Base-by-base conservation (phyloP, 2,113 vertebrate species). In the Drymodes brunneopygia region DNA sequence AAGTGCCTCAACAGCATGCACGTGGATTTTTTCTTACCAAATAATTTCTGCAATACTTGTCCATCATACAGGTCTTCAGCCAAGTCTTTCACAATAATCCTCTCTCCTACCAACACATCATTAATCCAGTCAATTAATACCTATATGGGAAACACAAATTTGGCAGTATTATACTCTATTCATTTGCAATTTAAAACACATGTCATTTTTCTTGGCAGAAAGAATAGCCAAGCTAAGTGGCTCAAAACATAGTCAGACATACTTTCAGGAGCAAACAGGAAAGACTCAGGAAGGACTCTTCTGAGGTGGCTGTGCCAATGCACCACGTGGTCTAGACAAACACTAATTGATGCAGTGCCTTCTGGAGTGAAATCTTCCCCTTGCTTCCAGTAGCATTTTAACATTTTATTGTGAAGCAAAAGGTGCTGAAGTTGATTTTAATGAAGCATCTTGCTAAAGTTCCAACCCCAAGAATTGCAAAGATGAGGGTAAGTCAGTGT, bases 41-140 rank as follows among this genome's bases (percentile, higher is more conserved):
- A 99, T 81, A 99, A 98, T 95, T 99, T 99, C 98, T 99, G 99
- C 72, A 99, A 75, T 73, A 99, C 98, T 97, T 99, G 99, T 94
- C 99, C 99, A 74, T 99, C 99, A 35, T 99, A 99, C 73, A 99
- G 94, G 81, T 99, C 99, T 94, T 99, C 99, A 75, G 98, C 98
- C 88, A 99, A 97, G 95, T 99, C 98, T 97, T 99, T 99, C 85
- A 99, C 99, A 86, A 99, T 99, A 95, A 99, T 99, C 91, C 99
- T 98, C 91, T 99, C 99, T 92, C 98, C 98, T 27, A 99, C 99
- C 95, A 99, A 96, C 82, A 99, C 98, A 54, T 99, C 99, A 81
- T 99, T 99, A 97, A 99, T 99, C 99, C 99, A 99, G 97, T 99
- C 99, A 92, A 99, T 99, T 94, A 99, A 97, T 70, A 99, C 99